Conservation (phyloP, 2,888 invertebrate species). For the Conomelus anceps region DNA sequence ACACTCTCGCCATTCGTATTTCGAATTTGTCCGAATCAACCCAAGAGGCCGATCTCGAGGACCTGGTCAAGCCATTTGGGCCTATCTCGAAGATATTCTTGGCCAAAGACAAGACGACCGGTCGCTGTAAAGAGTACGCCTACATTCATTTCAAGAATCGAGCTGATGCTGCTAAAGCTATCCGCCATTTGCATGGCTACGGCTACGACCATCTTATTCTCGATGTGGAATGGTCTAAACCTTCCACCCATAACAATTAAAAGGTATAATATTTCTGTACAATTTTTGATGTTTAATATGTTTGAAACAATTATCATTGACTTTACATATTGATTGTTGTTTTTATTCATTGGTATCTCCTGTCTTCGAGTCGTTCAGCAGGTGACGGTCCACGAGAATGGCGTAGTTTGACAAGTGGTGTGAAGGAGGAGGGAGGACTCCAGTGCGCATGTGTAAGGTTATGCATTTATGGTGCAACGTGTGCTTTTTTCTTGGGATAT, state of each 20-base stretch:
- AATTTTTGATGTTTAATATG: no score
- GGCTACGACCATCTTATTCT: conserved; percentile 97
- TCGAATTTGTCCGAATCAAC: conserved; percentile 96
- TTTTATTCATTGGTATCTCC: no score
- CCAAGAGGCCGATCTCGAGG: conserved; percentile 89
- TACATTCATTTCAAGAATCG: conserved; percentile 93
- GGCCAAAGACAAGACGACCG: conserved; percentile 86
- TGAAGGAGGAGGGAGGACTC: no score
- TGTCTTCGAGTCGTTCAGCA: no score
- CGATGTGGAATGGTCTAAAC: conserved; percentile 98
- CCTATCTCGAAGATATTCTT: conserved; percentile 85
- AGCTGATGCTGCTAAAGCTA: conserved; percentile 88
- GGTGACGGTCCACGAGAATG: no score
- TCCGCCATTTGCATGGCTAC: conserved; percentile 79
- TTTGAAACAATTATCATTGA: no score
- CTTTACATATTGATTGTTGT: no score
- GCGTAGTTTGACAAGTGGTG: no score
- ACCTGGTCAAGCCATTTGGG: conserved; percentile 90
- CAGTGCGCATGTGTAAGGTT: no score
- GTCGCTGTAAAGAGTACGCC: conserved; percentile 93
- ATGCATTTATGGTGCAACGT: no score
- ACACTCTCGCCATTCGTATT: conserved; percentile 82
- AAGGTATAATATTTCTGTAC: not conserved
- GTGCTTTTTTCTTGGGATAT: no score
- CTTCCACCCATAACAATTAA: not conserved